Conservation (phyloP, 1,140 invertebrate species). For the Leptopilina clavipes region DNA sequence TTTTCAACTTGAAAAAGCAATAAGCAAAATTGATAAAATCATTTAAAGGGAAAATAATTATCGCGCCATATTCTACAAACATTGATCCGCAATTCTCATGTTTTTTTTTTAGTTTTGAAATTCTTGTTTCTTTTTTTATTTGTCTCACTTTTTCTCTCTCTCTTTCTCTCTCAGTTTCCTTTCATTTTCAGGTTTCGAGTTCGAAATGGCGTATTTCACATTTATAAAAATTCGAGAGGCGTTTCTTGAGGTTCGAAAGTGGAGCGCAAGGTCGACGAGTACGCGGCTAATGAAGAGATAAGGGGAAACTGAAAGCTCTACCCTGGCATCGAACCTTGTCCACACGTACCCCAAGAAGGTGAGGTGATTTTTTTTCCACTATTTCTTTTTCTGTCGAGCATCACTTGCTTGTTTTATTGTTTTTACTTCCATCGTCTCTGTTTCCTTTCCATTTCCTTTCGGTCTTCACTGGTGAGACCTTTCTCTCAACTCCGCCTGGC, state of each 20-base stretch:
- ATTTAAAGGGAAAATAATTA: slow-evolving; percentile 19
- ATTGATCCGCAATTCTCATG: not conserved
- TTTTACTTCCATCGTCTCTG: not conserved
- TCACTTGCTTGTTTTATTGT: slow-evolving; percentile 7
- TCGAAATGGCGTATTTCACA: slow-evolving; percentile 18
- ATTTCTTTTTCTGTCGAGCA: slow-evolving; percentile 32
- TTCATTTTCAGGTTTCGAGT: slow-evolving; percentile 9
- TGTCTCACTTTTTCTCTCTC: not conserved
- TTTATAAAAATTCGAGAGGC: slow-evolving; percentile 30
- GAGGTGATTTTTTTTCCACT: slow-evolving; percentile 1
- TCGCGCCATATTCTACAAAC: not conserved
- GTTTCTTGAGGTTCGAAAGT: slow-evolving; percentile 45
- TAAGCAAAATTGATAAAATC: slow-evolving; percentile 20
- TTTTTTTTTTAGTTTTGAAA: not conserved
- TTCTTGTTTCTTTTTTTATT: not conserved
- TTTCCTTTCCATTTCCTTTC: slow-evolving; percentile 15
- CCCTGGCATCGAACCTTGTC: slow-evolving; percentile 37
- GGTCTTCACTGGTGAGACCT: not conserved
- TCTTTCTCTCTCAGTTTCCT: slow-evolving; percentile 14
- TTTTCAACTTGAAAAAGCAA: not conserved
- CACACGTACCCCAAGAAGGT: slow-evolving; percentile 18
- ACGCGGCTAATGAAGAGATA: slow-evolving; percentile 49
- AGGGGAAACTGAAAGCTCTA: slow-evolving; percentile 42
- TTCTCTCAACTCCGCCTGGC: not conserved
- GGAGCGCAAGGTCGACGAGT: slow-evolving; percentile 43